Evolutionary conservation across 2,113 vertebrate genomes (phyloP).

Genomic region (Urocitellus parryii): DNA sequence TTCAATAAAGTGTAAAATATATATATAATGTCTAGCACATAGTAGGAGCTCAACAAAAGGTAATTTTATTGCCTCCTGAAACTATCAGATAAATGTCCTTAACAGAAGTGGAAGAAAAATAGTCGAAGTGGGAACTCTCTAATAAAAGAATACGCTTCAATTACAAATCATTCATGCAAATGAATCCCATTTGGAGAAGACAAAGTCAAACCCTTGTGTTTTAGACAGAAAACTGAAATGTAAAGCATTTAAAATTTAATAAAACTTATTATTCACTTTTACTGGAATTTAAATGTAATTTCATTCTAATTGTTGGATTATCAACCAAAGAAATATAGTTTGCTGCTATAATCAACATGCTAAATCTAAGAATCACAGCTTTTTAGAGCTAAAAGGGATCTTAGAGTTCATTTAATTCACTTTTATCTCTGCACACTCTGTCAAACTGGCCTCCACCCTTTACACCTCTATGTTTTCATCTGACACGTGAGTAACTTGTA

Average conservation of each 20-base stretch:
- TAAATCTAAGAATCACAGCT: conserved; percentile 60
- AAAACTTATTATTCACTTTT: conserved; percentile 55
- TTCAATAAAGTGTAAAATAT: not conserved
- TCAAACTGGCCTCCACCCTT: not conserved
- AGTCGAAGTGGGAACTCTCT: not conserved
- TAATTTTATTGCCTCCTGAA: conserved; percentile 37
- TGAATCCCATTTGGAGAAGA: conserved; percentile 51
- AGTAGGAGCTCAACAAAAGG: not conserved
- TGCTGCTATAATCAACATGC: conserved; percentile 45
- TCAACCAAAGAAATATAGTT: conserved; percentile 48
- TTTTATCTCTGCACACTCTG: conserved; percentile 17
- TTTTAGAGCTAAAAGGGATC: conserved; percentile 39
- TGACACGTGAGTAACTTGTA: conserved; percentile 49
- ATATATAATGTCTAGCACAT: not conserved
- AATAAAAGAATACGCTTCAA: conserved; percentile 50
- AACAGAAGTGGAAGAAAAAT: conserved; percentile 51
- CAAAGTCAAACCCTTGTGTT: conserved; percentile 54
- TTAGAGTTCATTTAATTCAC: conserved; percentile 41
- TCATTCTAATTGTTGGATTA: conserved; percentile 63
- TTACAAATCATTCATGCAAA: conserved; percentile 60
- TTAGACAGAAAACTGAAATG: conserved; percentile 5
- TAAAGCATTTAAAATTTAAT: conserved; percentile 47
- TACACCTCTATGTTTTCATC: conserved; percentile 25
- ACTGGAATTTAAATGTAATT: conserved; percentile 54
- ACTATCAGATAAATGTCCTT: conserved; percentile 45